Evolutionary conservation across 2,113 vertebrate genomes (phyloP), one percentile per base, ranked within the genome.

Genomic region (Cryptotis parvus): DNA sequence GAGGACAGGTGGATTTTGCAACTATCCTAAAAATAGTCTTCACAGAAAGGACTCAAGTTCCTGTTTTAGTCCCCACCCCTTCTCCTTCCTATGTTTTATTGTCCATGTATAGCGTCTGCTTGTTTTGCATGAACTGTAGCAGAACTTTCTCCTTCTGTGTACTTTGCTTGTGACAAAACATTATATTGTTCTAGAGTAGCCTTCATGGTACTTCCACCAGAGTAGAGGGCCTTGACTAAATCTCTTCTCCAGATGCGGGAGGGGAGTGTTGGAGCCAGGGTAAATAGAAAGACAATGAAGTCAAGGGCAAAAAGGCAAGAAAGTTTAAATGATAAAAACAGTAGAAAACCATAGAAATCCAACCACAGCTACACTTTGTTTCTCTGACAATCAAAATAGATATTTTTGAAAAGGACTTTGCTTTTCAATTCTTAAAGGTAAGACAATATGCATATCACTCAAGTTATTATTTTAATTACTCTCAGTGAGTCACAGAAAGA

Each of bases 81-180:
- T 89, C 70, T 94, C 92, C 74, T 93, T 49, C 63, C 91, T 24
- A 65, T 87, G 94, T 96, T 94, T 76, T 92, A 92, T 79, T 95
- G 96, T 97, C 96, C 90, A 77, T 95, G 94, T 96, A 84, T 95
- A 69, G 76, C 63, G 94, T 94, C 95, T 96, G 97, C 97, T 97
- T 87, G 96, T 97, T 27, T 69, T 98, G 98, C 98, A 98, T 98
- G 98, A 95, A 74, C 80, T 78, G 87, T 96, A 89, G 94, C 96
- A 91, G 92, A 95, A 45, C 5, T 94, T 11, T 70, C 69, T 91
- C 81, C 75, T 65, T 87, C 1, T 29, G 52, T 90, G 87, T 92
- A 88, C 96, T 87, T 94, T 83, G 97, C 96, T 95, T 96, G 97
- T 97, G 87, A 92, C 79, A 16, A 95, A 96, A 93, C 95, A 91